These are phyloP conservation scores for Taurulus bubalis DNA, from an alignment of 2,113 vertebrate genomes.

Conservation along the genomic window DNA sequence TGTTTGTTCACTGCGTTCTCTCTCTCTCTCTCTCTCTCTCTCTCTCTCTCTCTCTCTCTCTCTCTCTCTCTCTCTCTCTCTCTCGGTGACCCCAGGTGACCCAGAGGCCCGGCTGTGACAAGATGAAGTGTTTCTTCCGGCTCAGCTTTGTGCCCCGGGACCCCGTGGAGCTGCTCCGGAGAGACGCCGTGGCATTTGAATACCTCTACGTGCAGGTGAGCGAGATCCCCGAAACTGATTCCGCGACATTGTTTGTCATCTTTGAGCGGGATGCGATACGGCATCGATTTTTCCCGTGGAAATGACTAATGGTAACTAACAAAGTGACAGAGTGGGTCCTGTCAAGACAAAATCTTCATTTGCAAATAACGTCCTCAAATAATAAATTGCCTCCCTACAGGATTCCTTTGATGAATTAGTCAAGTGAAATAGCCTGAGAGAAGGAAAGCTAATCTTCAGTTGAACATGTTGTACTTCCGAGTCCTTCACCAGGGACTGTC, in stretches of 20 bases:
- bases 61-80: background rate
- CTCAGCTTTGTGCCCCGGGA: slow-evolving; percentile 97
- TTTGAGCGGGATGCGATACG: background rate
- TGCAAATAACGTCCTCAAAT: slow-evolving; percentile 14
- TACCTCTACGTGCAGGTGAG: slow-evolving; percentile 97
- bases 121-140: slow-evolving; percentile 98
- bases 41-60: background rate
- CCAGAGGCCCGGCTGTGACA: slow-evolving; percentile 92
- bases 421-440: slow-evolving; percentile 31
- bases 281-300: no score
- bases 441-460: slow-evolving; percentile 35
- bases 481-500: slow-evolving; percentile 19
- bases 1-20: no score
- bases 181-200: slow-evolving; percentile 96
- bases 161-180: slow-evolving; percentile 94
- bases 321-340: slow-evolving; percentile 2
- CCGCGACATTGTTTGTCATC: background rate
- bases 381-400: slow-evolving; percentile 25
- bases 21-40: background rate
- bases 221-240: background rate
- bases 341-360: slow-evolving; percentile 16
- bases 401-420: slow-evolving; percentile 44
- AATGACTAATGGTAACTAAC: slow-evolving; percentile 10
- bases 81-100: slow-evolving; percentile 87
- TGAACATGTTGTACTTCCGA: slow-evolving; percentile 17